These are phyloP conservation scores for Anguilla marmorata DNA, from an alignment of 2,797 vertebrate genomes.

Conservation along the genomic window DNA sequence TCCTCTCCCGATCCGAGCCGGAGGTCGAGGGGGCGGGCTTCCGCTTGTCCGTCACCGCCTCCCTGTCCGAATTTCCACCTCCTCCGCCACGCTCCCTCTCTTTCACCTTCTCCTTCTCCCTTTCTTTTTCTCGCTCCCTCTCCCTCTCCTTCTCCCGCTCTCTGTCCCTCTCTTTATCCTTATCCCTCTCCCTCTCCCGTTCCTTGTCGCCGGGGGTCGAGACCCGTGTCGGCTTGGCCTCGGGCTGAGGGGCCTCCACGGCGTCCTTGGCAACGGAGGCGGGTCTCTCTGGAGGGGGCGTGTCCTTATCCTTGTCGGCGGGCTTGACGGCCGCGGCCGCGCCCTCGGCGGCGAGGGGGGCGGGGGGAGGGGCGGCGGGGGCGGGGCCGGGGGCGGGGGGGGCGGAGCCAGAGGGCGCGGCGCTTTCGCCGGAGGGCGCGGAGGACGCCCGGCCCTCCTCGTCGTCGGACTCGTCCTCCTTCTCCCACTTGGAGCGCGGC, in stretches of 20 bases:
- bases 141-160: not conserved
- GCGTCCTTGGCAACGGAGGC: slow-evolving; percentile 65
- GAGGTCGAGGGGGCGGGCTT: slow-evolving; percentile 53
- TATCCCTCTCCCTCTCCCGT: slow-evolving; percentile 53
- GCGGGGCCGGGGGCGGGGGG: slow-evolving; percentile 43
- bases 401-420: slow-evolving; percentile 42
- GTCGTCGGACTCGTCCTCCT: slow-evolving; percentile 83
- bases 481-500: slow-evolving; percentile 84
- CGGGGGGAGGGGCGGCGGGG: slow-evolving; percentile 60
- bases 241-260: slow-evolving; percentile 52
- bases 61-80: slow-evolving; percentile 7
- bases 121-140: slow-evolving; percentile 45
- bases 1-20: slow-evolving; percentile 54
- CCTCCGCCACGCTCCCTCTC: slow-evolving; percentile 45
- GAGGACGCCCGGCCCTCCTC: slow-evolving; percentile 67
- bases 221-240: slow-evolving; percentile 70
- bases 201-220: slow-evolving; percentile 41
- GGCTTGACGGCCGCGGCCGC: slow-evolving; percentile 60
- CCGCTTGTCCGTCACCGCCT: slow-evolving; percentile 66
- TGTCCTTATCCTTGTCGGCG: slow-evolving; percentile 74
- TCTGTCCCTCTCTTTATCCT: slow-evolving; percentile 24
- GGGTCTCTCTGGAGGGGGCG: slow-evolving; percentile 63
- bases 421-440: slow-evolving; percentile 53
- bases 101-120: slow-evolving; percentile 62
- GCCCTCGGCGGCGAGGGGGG: slow-evolving; percentile 53